Conservation (phyloP, 2,888 invertebrate species). For the Prostheceraeus crozeri region DNA sequence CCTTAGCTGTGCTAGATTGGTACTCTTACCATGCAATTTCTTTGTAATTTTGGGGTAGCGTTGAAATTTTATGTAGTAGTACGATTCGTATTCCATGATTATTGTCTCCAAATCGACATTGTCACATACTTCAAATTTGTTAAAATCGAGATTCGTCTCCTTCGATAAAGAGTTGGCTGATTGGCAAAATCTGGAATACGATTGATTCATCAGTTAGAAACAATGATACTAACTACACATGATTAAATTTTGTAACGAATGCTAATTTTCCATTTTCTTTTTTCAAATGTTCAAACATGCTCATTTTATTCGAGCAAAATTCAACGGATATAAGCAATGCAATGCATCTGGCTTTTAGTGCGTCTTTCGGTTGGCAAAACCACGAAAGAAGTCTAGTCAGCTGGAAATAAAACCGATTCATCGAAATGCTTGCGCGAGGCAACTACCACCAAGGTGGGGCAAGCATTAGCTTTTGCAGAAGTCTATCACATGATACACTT, state of each 20-base stretch:
- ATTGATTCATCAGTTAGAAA: too few species aligned
- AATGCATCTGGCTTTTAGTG: too few species aligned
- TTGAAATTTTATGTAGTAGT: constrained; percentile 74
- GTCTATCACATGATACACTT: too few species aligned
- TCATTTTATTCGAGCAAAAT: too few species aligned
- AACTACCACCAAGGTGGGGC: too few species aligned
- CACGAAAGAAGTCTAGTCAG: too few species aligned
- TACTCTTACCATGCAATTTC: constrained; percentile 31
- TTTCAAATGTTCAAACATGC: neutral
- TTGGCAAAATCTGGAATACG: constrained; percentile 59
- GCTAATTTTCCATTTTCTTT: neutral
- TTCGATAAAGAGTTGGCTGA: constrained; percentile 64
- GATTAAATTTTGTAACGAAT: neutral
- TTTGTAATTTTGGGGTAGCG: constrained; percentile 75
- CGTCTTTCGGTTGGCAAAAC: too few species aligned
- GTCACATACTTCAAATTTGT: constrained; percentile 68
- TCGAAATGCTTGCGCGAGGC: too few species aligned
- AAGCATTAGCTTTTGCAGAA: too few species aligned
- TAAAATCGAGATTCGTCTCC: constrained; percentile 67
- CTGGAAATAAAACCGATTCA: too few species aligned
- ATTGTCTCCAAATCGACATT: constrained; percentile 81
- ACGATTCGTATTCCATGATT: constrained; percentile 77
- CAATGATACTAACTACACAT: too few species aligned
- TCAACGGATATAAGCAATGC: too few species aligned
- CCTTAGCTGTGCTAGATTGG: neutral